phyloP scores from a whole-genome alignment of 1,140 invertebrate species.

The Drosophila truncata region DNA sequence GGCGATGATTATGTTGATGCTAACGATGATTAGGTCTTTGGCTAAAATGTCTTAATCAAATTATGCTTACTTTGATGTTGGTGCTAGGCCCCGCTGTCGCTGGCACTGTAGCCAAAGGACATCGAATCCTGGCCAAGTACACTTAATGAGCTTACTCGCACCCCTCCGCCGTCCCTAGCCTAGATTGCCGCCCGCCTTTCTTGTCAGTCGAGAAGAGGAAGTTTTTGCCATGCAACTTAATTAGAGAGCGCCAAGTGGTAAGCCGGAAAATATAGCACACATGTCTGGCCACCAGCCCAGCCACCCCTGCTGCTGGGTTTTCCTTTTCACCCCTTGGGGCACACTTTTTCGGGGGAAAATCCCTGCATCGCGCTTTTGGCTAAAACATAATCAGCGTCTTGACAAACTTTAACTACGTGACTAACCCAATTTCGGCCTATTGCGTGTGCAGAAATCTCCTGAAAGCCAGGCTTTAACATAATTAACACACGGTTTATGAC shows the following conservation, averaged over 20 bases:
- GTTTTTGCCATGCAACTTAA: slow-evolving; percentile 79
- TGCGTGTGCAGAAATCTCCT: slow-evolving; percentile 18
- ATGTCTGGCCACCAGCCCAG: slow-evolving; percentile 40
- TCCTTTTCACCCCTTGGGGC: slow-evolving; percentile 14
- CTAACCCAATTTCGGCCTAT: slow-evolving; percentile 61
- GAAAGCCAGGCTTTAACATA: slow-evolving; percentile 55
- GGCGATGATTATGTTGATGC: slow-evolving; percentile 78
- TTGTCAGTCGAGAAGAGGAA: slow-evolving; percentile 67
- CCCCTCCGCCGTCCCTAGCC: slow-evolving; percentile 2
- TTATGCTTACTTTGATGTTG: slow-evolving; percentile 84
- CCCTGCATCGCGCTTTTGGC: slow-evolving; percentile 61
- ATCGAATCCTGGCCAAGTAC: slow-evolving; percentile 66
- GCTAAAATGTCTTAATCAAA: slow-evolving; percentile 84
- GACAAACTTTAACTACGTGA: slow-evolving; percentile 69
- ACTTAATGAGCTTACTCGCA: slow-evolving; percentile 80
- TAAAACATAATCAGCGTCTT: slow-evolving; percentile 71
- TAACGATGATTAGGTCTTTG: slow-evolving; percentile 83
- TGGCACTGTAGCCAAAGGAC: slow-evolving; percentile 31
- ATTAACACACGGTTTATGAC: slow-evolving; percentile 60
- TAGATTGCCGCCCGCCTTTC: slow-evolving; percentile 48
- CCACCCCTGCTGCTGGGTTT: slow-evolving; percentile 13
- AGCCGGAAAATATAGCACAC: slow-evolving; percentile 76
- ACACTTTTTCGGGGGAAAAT: slow-evolving; percentile 48
- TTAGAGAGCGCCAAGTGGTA: slow-evolving; percentile 78
- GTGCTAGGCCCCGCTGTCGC: slow-evolving; percentile 34